These are phyloP conservation scores for Pachycephala philippinensis DNA, from an alignment of 2,113 vertebrate genomes.

Conservation along the genomic window DNA sequence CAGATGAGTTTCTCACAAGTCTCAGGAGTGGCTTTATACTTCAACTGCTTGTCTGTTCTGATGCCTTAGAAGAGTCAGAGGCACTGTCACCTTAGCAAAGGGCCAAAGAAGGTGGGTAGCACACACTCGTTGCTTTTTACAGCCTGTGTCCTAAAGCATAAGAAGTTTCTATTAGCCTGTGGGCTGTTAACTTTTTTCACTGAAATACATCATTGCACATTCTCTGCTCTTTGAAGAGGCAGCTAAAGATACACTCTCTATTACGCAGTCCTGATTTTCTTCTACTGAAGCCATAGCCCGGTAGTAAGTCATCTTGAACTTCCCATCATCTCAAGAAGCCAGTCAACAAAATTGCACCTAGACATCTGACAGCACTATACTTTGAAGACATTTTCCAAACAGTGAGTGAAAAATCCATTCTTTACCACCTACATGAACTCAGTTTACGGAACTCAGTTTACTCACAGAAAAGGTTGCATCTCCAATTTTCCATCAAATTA, in stretches of 20 bases:
- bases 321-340: neutral
- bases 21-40: neutral
- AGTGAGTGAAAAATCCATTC: neutral
- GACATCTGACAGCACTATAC: neutral
- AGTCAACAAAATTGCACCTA: neutral
- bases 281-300: neutral
- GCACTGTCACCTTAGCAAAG: neutral
- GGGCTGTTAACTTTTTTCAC: neutral
- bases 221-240: neutral
- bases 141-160: neutral
- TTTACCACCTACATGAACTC: neutral
- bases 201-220: neutral
- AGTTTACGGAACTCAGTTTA: too few relatives aligned
- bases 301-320: neutral
- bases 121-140: neutral
- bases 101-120: neutral
- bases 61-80: neutral
- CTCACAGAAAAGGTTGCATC: neutral
- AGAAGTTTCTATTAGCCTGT: neutral
- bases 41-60: neutral
- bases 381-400: neutral
- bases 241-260: neutral
- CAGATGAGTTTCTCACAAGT: fast-evolving
- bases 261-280: neutral
- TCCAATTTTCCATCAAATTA: neutral